A percentile compares a stretch with the other conserved stretches of the same genome.
These are phyloP conservation scores for Peribatodes rhomboidaria DNA, from an alignment of 2,888 invertebrate species.

Conservation along the genomic window DNA sequence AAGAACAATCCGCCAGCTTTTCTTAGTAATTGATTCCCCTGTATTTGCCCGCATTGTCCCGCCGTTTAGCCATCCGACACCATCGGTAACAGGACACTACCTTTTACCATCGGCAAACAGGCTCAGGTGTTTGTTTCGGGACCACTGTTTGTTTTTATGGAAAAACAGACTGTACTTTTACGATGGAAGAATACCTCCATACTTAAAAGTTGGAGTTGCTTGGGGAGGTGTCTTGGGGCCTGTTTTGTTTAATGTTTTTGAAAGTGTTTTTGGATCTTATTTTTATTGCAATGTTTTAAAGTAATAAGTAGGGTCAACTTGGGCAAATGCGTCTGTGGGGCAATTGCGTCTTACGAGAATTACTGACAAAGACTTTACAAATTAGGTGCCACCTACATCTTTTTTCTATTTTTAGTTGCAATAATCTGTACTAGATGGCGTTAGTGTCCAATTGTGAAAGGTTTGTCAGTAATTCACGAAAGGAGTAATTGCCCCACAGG, in stretches of 20 bases:
- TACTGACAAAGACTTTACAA: no score
- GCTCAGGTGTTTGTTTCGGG: conserved; percentile 61
- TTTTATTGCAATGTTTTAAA: no score
- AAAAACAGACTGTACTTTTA: conserved; percentile 26
- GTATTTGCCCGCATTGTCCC: conserved; percentile 40
- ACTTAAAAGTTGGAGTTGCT: conserved; percentile 1
- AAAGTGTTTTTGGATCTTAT: neutral
- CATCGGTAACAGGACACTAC: conserved; percentile 57
- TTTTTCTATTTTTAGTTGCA: no score
- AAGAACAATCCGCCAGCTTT: conserved; percentile 1
- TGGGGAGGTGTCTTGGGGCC: neutral
- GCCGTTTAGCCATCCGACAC: conserved; percentile 47
- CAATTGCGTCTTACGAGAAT: no score
- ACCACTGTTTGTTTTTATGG: conserved; percentile 42
- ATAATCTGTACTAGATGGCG: no score
- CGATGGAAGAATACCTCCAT: neutral
- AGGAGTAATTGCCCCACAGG: no score
- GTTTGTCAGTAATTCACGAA: no score
- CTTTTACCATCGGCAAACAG: conserved; percentile 65
- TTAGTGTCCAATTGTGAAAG: no score
- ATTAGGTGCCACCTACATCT: no score
- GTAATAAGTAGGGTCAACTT: no score
- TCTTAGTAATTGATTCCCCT: conserved; percentile 34
- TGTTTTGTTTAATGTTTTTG: neutral
- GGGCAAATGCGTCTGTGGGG: no score